Evolutionary conservation across 2,888 invertebrate species (phyloP).

Genomic region (Carabus problematicus): DNA sequence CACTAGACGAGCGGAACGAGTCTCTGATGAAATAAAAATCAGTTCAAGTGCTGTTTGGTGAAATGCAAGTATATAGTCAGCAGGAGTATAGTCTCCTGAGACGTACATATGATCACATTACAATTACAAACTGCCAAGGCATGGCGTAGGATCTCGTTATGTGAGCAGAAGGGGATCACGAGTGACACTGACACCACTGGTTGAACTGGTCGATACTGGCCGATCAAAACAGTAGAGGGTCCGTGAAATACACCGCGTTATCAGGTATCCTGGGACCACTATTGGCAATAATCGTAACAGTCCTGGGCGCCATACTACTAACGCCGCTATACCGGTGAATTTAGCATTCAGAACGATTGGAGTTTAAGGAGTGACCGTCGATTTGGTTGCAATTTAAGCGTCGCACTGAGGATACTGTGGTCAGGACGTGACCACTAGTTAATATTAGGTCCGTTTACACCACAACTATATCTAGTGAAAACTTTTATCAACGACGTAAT

Average conservation of each 20-base stretch:
- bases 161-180: neutral
- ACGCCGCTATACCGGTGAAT: neutral
- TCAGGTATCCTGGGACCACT: slow-evolving; percentile 34
- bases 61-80: neutral
- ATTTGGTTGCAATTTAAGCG: slow-evolving; percentile 5
- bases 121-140: slow-evolving; percentile 3
- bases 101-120: slow-evolving; percentile 10
- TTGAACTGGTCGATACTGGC: neutral
- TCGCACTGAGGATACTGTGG: slow-evolving; percentile 9
- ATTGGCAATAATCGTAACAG: slow-evolving; percentile 37
- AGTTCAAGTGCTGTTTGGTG: neutral
- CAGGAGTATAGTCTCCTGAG: neutral
- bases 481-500: too few relatives aligned
- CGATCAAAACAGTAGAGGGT: neutral
- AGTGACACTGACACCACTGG: neutral
- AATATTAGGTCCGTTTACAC: too few relatives aligned
- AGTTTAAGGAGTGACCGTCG: too few relatives aligned
- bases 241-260: slow-evolving; percentile 24
- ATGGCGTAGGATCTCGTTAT: neutral
- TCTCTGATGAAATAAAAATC: slow-evolving; percentile 1
- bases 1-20: too few relatives aligned
- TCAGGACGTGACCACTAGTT: neutral
- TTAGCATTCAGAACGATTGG: too few relatives aligned
- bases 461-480: too few relatives aligned
- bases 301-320: neutral